Percentiles rank a stretch among this genome's conserved stretches.
Evolutionary conservation across 2,797 vertebrate genomes (phyloP).

Genomic region (Sebastes minor): DNA sequence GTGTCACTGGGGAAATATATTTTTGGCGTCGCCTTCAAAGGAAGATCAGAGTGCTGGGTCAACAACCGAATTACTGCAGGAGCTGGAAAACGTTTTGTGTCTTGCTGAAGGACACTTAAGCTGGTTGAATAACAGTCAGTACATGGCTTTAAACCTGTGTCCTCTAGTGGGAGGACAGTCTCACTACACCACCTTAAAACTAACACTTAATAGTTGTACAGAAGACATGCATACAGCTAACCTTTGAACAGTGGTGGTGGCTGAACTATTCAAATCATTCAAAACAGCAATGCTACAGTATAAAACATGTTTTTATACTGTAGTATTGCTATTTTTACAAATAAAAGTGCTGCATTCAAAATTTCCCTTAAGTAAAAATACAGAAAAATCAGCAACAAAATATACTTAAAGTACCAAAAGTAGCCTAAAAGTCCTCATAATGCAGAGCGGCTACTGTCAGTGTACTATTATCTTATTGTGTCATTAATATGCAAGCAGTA

Average conservation of each 20-base stretch:
- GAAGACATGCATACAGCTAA: no score
- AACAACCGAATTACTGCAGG: not conserved
- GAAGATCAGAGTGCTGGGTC: not conserved
- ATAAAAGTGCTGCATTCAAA: not conserved
- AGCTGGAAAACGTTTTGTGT: not conserved
- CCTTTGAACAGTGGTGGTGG: not conserved
- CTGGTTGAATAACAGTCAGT: not conserved
- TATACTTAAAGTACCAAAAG: fast-evolving
- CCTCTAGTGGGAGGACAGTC: slow-evolving; percentile 5
- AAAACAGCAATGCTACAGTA: not conserved
- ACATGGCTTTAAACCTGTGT: not conserved
- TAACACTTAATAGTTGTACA: no score
- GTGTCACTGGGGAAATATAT: not conserved
- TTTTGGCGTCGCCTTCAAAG: not conserved
- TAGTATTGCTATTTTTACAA: no score
- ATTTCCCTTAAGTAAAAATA: fast-evolving
- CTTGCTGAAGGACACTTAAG: not conserved
- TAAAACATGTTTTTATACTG: no score
- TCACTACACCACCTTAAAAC: not conserved
- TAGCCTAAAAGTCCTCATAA: not conserved
- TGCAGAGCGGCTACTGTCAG: not conserved
- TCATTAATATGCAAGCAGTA: not conserved
- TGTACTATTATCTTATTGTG: not conserved
- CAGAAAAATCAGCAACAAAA: not conserved
- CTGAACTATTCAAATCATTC: not conserved